Base-by-base conservation (phyloP, 2,888 invertebrate species). In the Ophonus ardosiacus region DNA sequence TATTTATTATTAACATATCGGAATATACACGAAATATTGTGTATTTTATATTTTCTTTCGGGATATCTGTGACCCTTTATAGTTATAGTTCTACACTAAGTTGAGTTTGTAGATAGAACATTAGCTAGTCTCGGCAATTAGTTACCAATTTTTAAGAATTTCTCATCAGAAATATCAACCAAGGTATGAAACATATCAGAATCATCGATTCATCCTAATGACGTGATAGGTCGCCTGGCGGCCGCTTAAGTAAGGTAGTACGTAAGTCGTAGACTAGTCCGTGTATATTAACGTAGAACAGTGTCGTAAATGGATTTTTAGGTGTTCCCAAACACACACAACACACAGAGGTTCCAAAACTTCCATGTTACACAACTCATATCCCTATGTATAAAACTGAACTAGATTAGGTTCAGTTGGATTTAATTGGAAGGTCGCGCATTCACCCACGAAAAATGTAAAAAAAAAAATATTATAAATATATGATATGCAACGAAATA, bases 121-220 rank as follows among this genome's bases (percentile, higher is more conserved):
- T 21, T 81, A 81, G 81, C 57, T 81, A 71, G 68, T 56, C 15
- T 43, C 40, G 51, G 68, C 51, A 81, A 68, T 68, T 68, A 81
- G 81, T 65, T 71, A 51, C 38, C 38, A 83, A 76, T 57, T 83
- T 84, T 84, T 63, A 78, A 76, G 65, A 63, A 59, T 84, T 78
- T 78, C 43, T 78, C 84, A 78, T 84, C 61, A 63, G 71, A 81
- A 82, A 90, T 90, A 91, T 91, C 91, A 91, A 91, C 91, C 91
- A 89, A 91, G 91, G 91, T 91, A 91, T 89, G 90, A 91, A 90
- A 91, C 91, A 91, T 91, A 91, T 91, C 91, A 91, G 91, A 91
- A 90, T 91, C 91, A 85, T 85, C 85, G 85, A 85, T 85, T 85
- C 85, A 79, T 68, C 85, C 71, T 85, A 79, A 85, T 56, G 78